Evolutionary conservation across 2,888 invertebrate genomes (phyloP), one percentile per base, ranked within the genome.

Genomic region (Megastigmus dorsalis): DNA sequence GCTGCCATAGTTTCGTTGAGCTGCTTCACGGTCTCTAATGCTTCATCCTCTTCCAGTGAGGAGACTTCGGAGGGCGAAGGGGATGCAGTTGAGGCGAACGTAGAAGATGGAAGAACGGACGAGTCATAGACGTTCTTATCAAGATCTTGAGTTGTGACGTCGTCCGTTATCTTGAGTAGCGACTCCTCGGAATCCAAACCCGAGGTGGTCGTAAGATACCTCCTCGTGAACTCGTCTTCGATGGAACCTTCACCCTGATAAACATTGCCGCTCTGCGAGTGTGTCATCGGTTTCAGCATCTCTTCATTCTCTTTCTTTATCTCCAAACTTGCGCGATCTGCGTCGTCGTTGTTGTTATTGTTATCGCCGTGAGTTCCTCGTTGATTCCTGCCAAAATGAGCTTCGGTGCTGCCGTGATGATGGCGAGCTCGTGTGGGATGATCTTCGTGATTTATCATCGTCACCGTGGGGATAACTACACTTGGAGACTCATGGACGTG

Each of bases 311-410:
- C 68, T 67, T n/a, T 73, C 74, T 69, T 76, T 45, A 45, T 13
- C 28, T 9, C 52, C n/a, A 18, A 48, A 74, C 71, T 48, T 71
- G 63, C 41, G 54, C 45, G 7, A 36, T 43, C 38, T 15, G n/a
- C n/a, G n/a, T n/a, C n/a, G n/a, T n/a, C n/a, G n/a, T n/a, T n/a
- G n/a, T n/a, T n/a, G n/a, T n/a, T n/a, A n/a, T n/a, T n/a, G n/a
- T n/a, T n/a, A 2, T 28, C 23, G 9, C n/a, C 23, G 4, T 18
- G 45, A 3, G 76, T 41, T 20, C 77, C 77, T 6, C 78, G 73
- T 38, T 79, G 78, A 67, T 79, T 79, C 43, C 78, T 71, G 13
- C 77, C 78, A n/a, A 73, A 71, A 10, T 48, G 43, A 1, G 26
- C 23, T 9, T 26, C 60, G 3, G 65, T 62, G 52, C 55, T 74